Conservation (phyloP, 37 sponge, comb jelly and placozoan species). For the Lycopodina hypogea region DNA sequence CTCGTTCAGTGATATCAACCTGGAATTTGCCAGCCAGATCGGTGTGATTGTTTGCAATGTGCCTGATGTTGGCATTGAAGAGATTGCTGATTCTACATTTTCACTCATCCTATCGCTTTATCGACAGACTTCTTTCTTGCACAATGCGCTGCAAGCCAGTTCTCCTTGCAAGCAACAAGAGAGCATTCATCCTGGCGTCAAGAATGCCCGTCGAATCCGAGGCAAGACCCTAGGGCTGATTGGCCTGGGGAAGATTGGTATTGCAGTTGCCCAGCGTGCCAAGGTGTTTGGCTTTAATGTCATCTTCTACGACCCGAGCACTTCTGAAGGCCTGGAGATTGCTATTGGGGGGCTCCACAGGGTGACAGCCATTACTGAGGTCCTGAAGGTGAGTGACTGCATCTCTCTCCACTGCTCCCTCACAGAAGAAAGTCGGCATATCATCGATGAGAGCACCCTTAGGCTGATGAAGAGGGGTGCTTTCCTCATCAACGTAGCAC, state of each 20-base stretch:
- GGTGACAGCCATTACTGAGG: slow-evolving; percentile 27
- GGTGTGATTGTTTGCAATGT: slow-evolving; percentile 68
- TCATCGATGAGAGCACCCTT: slow-evolving; percentile 53
- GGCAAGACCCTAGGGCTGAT: slow-evolving; percentile 77
- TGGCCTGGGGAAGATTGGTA: slow-evolving; percentile 78
- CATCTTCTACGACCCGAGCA: slow-evolving; percentile 47
- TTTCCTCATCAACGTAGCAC: slow-evolving; percentile 67
- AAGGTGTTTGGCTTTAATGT: slow-evolving; percentile 76
- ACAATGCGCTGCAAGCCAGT: slow-evolving; percentile 20
- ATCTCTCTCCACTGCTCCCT: slow-evolving; percentile 75
- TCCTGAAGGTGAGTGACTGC: slow-evolving; percentile 56
- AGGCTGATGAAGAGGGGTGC: slow-evolving; percentile 65
- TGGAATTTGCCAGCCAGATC: slow-evolving; percentile 40
- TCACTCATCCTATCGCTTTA: slow-evolving; percentile 62
- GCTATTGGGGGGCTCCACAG: slow-evolving; percentile 53
- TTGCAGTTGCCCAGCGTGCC: slow-evolving; percentile 59
- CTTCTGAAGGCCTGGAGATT: slow-evolving; percentile 34
- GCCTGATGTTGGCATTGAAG: slow-evolving; percentile 79
- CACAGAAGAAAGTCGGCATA: slow-evolving; percentile 46
- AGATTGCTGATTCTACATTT: slow-evolving; percentile 76
- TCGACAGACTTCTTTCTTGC: slow-evolving; percentile 55
- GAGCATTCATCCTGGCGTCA: slow-evolving; percentile 18
- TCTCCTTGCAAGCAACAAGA: slow-evolving; percentile 3
- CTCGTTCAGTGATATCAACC: slow-evolving; percentile 67
- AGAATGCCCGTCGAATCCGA: slow-evolving; percentile 56